Percentiles rank a stretch among this genome's conserved stretches.
Evolutionary conservation across 1,140 invertebrate genomes (phyloP).

Genomic region (Thereuonema tuberculata): DNA sequence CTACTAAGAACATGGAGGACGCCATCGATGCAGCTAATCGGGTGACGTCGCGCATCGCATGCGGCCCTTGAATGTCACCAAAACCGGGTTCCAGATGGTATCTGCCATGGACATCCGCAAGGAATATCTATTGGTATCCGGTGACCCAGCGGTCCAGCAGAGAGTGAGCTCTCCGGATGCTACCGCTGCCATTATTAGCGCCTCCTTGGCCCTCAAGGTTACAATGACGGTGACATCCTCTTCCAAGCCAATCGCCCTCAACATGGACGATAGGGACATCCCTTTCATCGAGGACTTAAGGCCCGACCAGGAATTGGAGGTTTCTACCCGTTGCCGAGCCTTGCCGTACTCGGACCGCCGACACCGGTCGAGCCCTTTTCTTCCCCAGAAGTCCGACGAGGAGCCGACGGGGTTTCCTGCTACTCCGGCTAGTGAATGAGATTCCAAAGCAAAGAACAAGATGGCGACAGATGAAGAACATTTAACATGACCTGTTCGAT

Average conservation of each 20-base stretch:
- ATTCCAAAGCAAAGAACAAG: too few relatives aligned
- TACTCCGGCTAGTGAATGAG: conserved; percentile 30
- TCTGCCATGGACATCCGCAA: conserved; percentile 13
- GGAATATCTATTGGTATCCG: conserved; percentile 17
- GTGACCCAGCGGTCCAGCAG: conserved; percentile 5
- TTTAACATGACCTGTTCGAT: too few relatives aligned
- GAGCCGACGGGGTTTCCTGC: conserved; percentile 32
- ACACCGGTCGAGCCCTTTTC: conserved; percentile 11
- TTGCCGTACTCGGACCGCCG: background rate
- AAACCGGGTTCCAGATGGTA: conserved; percentile 15
- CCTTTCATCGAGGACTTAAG: conserved; percentile 49
- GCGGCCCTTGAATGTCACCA: background rate
- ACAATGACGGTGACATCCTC: conserved; percentile 20
- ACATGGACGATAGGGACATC: conserved; percentile 50
- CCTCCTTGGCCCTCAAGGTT: conserved; percentile 60
- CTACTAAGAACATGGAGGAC: conserved; percentile 30
- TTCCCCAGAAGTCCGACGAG: conserved; percentile 30
- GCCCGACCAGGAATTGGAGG: background rate
- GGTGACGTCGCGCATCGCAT: background rate
- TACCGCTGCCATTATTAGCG: conserved; percentile 49
- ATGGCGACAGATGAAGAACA: too few relatives aligned
- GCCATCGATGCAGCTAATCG: conserved; percentile 22
- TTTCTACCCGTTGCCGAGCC: background rate
- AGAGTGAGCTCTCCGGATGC: conserved; percentile 18
- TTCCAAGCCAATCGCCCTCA: conserved; percentile 28